Evolutionary conservation across 1,140 invertebrate species (phyloP), one percentile per base, ranked within the genome.

Genomic region (Dendroctonus valens): DNA sequence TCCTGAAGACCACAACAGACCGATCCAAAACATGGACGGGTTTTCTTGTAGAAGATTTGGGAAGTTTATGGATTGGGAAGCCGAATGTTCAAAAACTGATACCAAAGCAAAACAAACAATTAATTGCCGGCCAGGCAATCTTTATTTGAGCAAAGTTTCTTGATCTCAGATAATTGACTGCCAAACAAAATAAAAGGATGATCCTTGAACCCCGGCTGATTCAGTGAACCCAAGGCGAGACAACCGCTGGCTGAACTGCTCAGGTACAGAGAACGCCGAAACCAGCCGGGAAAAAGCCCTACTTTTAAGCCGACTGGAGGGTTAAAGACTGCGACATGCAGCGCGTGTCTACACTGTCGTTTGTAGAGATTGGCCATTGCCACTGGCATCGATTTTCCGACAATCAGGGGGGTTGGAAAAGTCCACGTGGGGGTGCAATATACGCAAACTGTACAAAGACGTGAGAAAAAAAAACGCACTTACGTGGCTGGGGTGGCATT

Each of bases 401-500:
- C 57, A 26, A 55, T 6, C 8, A 38, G 64, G 26, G 55, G 14
- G 15, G 39, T 49, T 11, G 40, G 58, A 65, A 49, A 48, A n/a
- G 54, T 44, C 26, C 60, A 69, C 62, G 67, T 64, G 39, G 37
- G 42, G 42, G 7, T n/a, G 39, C 38, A 15, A 39, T 11, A 39
- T 58, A 62, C 46, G 50, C 14, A 42, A 42, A 46, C 37, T 49
- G 9, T 41, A 3, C n/a, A 57, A 38, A 9, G 12, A 49, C 41
- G 38, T 11, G n/a, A 7, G 11, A 41, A 53, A 44, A 54, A 41
- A 61, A 60, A 58, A 57, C 41, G 44, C 41, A 77, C 77, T 78
- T 77, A 77, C 77, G 67, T 26, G 73, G 70, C 44, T 55, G 52
- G n/a, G 65, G 58, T 9, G 70, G 68, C 59, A 77, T 70, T 72